Percentiles rank a stretch among this genome's conserved stretches.
phyloP scores from a whole-genome alignment of 2,888 invertebrate species.

The Melolontha melolontha region DNA sequence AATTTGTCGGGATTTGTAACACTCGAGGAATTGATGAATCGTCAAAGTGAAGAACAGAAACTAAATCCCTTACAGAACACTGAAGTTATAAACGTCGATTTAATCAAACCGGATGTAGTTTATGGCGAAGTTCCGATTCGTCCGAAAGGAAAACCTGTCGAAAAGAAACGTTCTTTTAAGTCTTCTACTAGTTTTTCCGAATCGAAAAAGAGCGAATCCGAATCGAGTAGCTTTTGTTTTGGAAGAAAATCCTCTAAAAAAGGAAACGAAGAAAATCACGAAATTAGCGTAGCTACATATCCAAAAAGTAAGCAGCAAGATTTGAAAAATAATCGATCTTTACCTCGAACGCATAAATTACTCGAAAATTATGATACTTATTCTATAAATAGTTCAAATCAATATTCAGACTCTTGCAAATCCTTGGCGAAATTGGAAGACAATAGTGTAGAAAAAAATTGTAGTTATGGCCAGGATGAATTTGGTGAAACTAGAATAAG shows the following conservation, averaged over 20 bases:
- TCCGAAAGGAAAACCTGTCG: slow-evolving; percentile 51
- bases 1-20: slow-evolving; percentile 78
- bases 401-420: slow-evolving; percentile 49
- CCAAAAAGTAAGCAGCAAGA: slow-evolving; percentile 56
- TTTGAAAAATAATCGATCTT: slow-evolving; percentile 58
- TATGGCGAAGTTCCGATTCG: slow-evolving; percentile 66
- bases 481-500: slow-evolving; percentile 44
- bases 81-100: slow-evolving; percentile 55
- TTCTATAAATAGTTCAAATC: slow-evolving; percentile 41
- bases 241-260: slow-evolving; percentile 58
- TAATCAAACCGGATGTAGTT: slow-evolving; percentile 70
- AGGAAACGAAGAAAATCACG: slow-evolving; percentile 45
- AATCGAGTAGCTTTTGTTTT: slow-evolving; percentile 61
- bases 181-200: slow-evolving; percentile 54
- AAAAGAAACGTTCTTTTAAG: slow-evolving; percentile 49
- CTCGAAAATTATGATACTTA: slow-evolving; percentile 48
- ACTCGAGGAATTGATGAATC: slow-evolving; percentile 83
- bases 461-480: slow-evolving; percentile 60
- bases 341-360: slow-evolving; percentile 61
- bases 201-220: slow-evolving; percentile 46
- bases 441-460: slow-evolving; percentile 45
- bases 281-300: slow-evolving; percentile 57
- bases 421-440: slow-evolving; percentile 52
- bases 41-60: slow-evolving; percentile 79
- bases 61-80: slow-evolving; percentile 61